Percentiles rank a stretch among this genome's conserved stretches.
Evolutionary conservation across 2,113 vertebrate genomes (phyloP).

Genomic region (Ginglymostoma cirratum): DNA sequence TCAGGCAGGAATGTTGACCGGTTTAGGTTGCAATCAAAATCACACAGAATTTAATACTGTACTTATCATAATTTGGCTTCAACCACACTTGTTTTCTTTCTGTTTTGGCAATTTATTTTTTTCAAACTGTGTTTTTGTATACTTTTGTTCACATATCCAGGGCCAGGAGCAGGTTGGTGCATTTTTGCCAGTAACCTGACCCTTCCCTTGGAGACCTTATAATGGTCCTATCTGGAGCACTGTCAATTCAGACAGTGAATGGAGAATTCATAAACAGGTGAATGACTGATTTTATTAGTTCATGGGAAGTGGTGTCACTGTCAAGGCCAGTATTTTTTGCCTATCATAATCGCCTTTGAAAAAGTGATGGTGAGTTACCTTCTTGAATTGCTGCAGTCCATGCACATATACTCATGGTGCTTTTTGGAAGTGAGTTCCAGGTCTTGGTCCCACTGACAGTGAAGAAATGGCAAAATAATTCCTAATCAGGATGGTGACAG

Average conservation of each 20-base stretch:
- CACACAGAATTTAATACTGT: not conserved
- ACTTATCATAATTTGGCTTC: not conserved
- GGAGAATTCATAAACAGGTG: not conserved
- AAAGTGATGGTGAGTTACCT: no score
- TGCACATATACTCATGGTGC: no score
- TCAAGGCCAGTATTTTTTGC: not conserved
- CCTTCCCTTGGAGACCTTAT: not conserved
- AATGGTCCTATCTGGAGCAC: no score
- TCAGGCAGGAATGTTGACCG: not conserved
- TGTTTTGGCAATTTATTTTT: not conserved
- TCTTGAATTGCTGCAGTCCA: no score
- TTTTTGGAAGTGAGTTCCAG: no score
- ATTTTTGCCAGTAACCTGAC: not conserved
- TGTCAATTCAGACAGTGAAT: no score
- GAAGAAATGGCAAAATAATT: no score
- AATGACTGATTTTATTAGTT: not conserved
- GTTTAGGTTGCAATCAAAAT: not conserved
- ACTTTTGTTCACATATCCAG: not conserved
- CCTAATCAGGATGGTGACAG: no score
- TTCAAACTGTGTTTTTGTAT: not conserved
- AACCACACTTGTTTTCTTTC: not conserved
- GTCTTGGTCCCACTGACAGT: no score
- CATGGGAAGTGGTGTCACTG: not conserved
- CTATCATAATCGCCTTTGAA: not conserved
- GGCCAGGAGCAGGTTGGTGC: not conserved